Evolutionary conservation across 2,797 vertebrate species (phyloP), one percentile per base, ranked within the genome.

Genomic region (Enteromius mattozi): DNA sequence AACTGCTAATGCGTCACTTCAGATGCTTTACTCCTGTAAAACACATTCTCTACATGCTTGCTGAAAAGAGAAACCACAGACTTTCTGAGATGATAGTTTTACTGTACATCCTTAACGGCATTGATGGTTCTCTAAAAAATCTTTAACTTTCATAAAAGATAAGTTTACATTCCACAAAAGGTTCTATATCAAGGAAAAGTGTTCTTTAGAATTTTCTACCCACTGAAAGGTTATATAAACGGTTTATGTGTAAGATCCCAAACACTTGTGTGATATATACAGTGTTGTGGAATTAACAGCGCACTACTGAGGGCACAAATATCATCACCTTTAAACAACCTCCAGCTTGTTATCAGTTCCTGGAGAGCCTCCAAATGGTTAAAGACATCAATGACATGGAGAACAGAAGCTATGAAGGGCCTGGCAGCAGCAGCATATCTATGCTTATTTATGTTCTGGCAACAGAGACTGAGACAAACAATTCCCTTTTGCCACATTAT

Each of bases 311-410:
- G 37, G n/a, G 59, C 54, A 66, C 56, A 51, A 54, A 66, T 83
- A 76, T 68, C 71, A 54, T 68, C 71, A 68, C 59, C 81, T 83
- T 40, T 54, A 42, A 76, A 76, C 71, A 68, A 83, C 61, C 42
- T 83, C 37, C 35, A 83, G 59, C 2, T 63, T 37, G 69, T 49
- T 77, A 75, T 56, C 40, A 9, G 56, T 14, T 59, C 19, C 37
- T 80, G 85, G 81, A 83, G 35, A 6, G 19, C 24, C 33, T 83
- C 81, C 80, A 79, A 61, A 63, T 33, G 54, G 16, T 61, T 78
- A 21, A 40, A 59, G 40, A 35, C 76, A 71, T 54, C 27, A 24
- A 16, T 78, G 75, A 42, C 74, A 69, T 4, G 47, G 7, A 66
- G 45, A 75, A 40, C 59, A 27, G 16, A 30, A 24, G 24, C 40